These are phyloP conservation scores for Peromyscus aztecus DNA, from an alignment of 2,797 vertebrate genomes.

Conservation along the genomic window DNA sequence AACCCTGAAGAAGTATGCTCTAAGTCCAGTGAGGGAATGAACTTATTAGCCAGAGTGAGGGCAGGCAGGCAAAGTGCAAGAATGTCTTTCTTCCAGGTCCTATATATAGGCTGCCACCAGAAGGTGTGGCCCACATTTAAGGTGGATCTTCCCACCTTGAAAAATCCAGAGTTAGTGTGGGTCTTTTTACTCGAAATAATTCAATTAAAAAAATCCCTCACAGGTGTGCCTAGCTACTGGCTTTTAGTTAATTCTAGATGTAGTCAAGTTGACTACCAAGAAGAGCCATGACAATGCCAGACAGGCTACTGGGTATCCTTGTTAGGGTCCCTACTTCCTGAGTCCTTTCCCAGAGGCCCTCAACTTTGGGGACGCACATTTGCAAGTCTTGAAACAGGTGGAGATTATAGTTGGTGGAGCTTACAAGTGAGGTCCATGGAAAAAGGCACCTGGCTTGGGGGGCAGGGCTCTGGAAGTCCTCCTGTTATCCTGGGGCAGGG, in stretches of 20 bases:
- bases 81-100: background rate
- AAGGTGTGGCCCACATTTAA: background rate
- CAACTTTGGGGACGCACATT: background rate
- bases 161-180: background rate
- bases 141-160: background rate
- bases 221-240: background rate
- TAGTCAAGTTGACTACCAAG: background rate
- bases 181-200: background rate
- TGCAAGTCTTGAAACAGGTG: background rate
- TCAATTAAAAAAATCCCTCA: background rate
- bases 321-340: background rate
- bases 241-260: background rate
- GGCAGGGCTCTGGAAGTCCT: background rate
- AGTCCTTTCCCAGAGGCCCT: background rate
- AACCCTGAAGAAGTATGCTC: background rate
- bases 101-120: background rate
- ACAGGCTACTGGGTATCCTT: background rate
- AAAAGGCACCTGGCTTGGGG: background rate
- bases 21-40: background rate
- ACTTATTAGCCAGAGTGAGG: background rate
- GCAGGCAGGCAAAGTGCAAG: background rate
- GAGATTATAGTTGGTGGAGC: background rate
- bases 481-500: background rate
- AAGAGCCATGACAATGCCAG: background rate
- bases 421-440: background rate